Base-by-base conservation (phyloP, 2,888 invertebrate species). In the Thera obeliscata region DNA sequence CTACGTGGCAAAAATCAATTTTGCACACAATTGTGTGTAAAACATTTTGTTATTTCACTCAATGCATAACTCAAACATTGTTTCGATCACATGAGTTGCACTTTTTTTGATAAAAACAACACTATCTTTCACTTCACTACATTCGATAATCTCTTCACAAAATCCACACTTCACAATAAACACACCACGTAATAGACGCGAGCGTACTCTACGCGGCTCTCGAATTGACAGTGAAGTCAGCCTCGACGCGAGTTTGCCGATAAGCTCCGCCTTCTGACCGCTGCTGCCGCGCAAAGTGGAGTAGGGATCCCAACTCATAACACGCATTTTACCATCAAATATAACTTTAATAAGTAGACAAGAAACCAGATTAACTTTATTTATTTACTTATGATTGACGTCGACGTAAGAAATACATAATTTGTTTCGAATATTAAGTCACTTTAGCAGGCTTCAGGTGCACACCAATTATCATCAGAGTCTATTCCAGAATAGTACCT, bases 1-100 rank as follows among this genome's bases (percentile, higher is more conserved):
- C 93, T 94, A 94, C 94, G 94, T 94, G 94, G 94, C 94, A 94
- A 93, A 93, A 91, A 93, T 87, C 90, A 93, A 93, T 92, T 93
- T 92, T 91, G 89, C 93, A 91, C 91, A 87, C 86, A 89, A 88
- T 87, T 86, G 91, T 90, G 91, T 90, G 87, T 82, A 83, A 89
- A 93, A 91, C 94, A 94, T 94, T 90, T 93, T 93, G 88, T 87
- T 87, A 81, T 82, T 82, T 86, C 91, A 92, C 93, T 87, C 84
- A 76, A 79, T 83, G 80, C 82, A 82, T 88, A 88, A 85, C 82
- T 86, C 81, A 84, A 82, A 87, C 87, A 91, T 89, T 83, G 87
- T 90, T 83, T 81, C 75, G 78, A 84, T 79, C 90, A 90, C 88
- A 84, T 86, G 76, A 86, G 82, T 87, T 84, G 79, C 91, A 93